Evolutionary conservation across 2,888 invertebrate genomes (phyloP).

Genomic region (Andrena trimmerana): DNA sequence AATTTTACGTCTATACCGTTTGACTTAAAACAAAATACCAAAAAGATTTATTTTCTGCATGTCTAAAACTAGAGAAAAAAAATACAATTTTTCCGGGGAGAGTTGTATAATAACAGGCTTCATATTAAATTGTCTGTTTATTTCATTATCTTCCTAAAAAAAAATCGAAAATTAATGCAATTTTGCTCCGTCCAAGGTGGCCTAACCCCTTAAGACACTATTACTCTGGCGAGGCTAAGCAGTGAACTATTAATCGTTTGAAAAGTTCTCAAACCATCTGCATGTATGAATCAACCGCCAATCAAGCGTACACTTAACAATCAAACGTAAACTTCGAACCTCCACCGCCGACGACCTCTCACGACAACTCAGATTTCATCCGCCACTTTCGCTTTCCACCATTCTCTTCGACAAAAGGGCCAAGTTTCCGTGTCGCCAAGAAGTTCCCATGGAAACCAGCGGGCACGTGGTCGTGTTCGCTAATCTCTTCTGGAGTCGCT

Average conservation of each 20-base stretch:
- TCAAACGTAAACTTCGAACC: not conserved
- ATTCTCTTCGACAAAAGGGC: slow-evolving; percentile 1
- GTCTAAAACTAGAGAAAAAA: too few relatives aligned
- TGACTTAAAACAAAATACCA: too few relatives aligned
- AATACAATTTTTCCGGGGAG: too few relatives aligned
- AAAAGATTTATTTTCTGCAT: too few relatives aligned
- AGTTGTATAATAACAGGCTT: too few relatives aligned
- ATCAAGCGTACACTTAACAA: not conserved
- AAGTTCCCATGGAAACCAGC: slow-evolving; percentile 79
- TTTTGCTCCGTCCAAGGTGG: too few relatives aligned
- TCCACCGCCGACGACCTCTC: not conserved
- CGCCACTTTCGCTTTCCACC: slow-evolving; percentile 28
- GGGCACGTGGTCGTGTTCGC: slow-evolving; percentile 56
- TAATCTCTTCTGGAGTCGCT: slow-evolving; percentile 59
- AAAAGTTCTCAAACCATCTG: not conserved
- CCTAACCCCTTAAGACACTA: too few relatives aligned
- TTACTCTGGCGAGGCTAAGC: too few relatives aligned
- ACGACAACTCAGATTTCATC: slow-evolving; percentile 10
- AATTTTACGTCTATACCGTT: too few relatives aligned
- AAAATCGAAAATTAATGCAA: too few relatives aligned
- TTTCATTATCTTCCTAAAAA: too few relatives aligned
- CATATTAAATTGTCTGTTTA: too few relatives aligned
- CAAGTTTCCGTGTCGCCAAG: slow-evolving; percentile 35
- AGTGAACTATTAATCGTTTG: not conserved
- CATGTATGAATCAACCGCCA: not conserved